These are phyloP conservation scores for Eudemis profundana DNA, from an alignment of 2,888 invertebrate genomes.

Conservation along the genomic window DNA sequence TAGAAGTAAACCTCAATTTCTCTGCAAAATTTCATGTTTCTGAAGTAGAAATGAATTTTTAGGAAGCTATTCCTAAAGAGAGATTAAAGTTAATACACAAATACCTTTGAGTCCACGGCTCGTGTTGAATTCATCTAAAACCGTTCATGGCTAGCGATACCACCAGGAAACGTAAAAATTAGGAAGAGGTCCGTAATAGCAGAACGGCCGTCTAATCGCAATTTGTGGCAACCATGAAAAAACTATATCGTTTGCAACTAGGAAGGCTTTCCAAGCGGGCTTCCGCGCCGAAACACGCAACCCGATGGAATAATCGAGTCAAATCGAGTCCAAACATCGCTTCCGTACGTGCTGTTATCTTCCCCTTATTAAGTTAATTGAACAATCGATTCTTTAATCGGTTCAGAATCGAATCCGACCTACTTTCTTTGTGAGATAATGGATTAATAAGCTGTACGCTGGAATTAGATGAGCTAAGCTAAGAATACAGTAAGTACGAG, in stretches of 20 bases:
- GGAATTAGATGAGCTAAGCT: neutral
- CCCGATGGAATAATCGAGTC: slow-evolving; percentile 44
- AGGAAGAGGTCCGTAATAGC: too few relatives aligned
- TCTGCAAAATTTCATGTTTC: too few relatives aligned
- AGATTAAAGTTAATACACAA: too few relatives aligned
- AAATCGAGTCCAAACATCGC: slow-evolving; percentile 46
- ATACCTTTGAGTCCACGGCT: too few relatives aligned
- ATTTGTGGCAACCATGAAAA: slow-evolving; percentile 36
- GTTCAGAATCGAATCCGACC: slow-evolving; percentile 40
- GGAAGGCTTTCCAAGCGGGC: slow-evolving; percentile 40
- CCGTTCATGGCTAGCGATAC: too few relatives aligned
- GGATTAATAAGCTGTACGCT: too few relatives aligned
- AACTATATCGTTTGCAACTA: slow-evolving; percentile 39
- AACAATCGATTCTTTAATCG: slow-evolving; percentile 48
- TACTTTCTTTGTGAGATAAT: neutral
- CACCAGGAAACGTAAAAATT: too few relatives aligned
- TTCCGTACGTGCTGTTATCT: slow-evolving; percentile 63
- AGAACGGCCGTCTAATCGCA: neutral
- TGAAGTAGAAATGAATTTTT: too few relatives aligned
- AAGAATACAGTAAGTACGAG: too few relatives aligned
- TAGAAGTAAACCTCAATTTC: too few relatives aligned
- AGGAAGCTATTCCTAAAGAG: too few relatives aligned
- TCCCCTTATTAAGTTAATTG: slow-evolving; percentile 39
- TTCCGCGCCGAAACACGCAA: slow-evolving; percentile 50
- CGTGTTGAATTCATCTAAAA: too few relatives aligned